Evolutionary conservation across 1,140 invertebrate genomes (phyloP).

Genomic region (Ceratosolen solmsi): DNA sequence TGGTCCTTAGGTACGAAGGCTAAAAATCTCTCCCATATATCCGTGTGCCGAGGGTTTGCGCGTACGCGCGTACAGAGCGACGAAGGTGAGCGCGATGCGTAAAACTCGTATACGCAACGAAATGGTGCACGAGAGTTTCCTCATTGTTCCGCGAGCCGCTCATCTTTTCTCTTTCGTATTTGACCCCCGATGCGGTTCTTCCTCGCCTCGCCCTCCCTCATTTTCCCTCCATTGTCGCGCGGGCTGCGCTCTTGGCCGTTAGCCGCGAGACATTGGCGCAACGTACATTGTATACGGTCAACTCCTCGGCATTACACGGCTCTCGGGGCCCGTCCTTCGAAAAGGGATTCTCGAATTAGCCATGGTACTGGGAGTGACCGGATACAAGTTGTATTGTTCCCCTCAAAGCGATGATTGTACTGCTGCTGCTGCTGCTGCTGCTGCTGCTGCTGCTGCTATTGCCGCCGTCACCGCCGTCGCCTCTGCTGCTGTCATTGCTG

Average conservation of each 20-base stretch:
- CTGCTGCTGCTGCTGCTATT: too few species aligned
- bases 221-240: not conserved
- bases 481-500: too few species aligned
- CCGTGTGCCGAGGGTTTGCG: not conserved
- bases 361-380: slow-evolving; percentile 14
- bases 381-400: slow-evolving; percentile 7
- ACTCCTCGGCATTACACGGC: not conserved
- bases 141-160: slow-evolving; percentile 8
- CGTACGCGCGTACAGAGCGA: not conserved
- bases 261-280: slow-evolving; percentile 22
- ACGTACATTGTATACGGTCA: not conserved
- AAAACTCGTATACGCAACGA: slow-evolving; percentile 57
- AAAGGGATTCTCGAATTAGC: slow-evolving; percentile 20
- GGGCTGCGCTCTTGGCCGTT: slow-evolving; percentile 36
- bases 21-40: too few species aligned
- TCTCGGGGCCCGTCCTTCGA: not conserved
- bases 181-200: slow-evolving; percentile 17
- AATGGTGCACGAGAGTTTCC: slow-evolving; percentile 58
- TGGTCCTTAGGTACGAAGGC: too few species aligned
- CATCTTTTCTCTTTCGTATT: not conserved
- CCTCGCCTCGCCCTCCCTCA: slow-evolving; percentile 42
- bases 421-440: not conserved
- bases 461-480: too few species aligned
- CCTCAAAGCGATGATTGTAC: not conserved
- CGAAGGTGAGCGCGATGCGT: slow-evolving; percentile 35